Conservation (phyloP, 2,888 invertebrate species). For the Automeris io region DNA sequence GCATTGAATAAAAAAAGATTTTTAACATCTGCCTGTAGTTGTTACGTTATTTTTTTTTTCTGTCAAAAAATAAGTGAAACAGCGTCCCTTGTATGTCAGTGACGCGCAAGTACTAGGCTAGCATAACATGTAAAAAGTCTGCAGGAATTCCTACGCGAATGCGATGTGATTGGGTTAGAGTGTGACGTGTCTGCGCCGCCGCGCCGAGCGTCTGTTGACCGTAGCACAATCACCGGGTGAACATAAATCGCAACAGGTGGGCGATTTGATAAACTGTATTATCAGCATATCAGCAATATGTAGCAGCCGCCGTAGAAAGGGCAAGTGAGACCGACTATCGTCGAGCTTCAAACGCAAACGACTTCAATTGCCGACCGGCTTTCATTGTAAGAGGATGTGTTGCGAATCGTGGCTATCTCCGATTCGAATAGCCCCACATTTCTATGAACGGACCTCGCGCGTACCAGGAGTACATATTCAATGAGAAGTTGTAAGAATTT, state of each 20-base stretch:
- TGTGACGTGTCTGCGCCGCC: conserved; percentile 9
- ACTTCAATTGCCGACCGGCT: conserved; percentile 29
- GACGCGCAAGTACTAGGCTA: conserved; percentile 48
- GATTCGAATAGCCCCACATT: conserved; percentile 36
- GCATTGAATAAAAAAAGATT: too few species aligned
- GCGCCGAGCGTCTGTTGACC: conserved; percentile 6
- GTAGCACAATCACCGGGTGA: conserved; percentile 14
- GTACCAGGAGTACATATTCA: conserved; percentile 41
- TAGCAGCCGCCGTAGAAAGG: too few species aligned
- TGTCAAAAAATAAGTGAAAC: too few species aligned
- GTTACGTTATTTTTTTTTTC: too few species aligned
- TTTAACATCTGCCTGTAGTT: too few species aligned
- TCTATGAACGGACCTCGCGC: conserved; percentile 31
- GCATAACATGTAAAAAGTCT: conserved; percentile 26
- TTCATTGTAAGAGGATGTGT: conserved; percentile 33
- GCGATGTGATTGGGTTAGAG: conserved; percentile 12
- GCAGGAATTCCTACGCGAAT: conserved; percentile 22
- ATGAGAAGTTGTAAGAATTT: conserved; percentile 16
- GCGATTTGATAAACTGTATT: too few species aligned
- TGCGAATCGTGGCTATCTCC: conserved; percentile 22
- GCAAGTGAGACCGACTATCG: conserved; percentile 1
- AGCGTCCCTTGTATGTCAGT: conserved; percentile 54
- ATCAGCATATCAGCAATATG: too few species aligned
- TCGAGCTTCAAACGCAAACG: conserved; percentile 2
- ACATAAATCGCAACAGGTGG: conserved; percentile 15